These are phyloP conservation scores for Drosophila diplacantha DNA, from an alignment of 2,888 invertebrate species.

Conservation along the genomic window DNA sequence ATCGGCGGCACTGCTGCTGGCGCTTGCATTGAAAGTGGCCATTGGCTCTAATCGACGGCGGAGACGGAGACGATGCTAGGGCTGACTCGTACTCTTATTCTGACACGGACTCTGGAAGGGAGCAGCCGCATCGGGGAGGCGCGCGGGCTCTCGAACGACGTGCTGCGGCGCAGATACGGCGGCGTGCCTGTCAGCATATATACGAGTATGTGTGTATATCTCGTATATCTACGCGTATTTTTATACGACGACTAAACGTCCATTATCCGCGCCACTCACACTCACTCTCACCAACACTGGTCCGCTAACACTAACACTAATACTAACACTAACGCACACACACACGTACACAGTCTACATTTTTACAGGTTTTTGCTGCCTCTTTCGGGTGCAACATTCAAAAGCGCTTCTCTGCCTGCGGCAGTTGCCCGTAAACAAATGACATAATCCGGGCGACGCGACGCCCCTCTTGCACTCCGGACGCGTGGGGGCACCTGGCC, in stretches of 20 bases:
- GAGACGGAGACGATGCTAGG: conserved; percentile 24
- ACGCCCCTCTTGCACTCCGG: conserved; percentile 27
- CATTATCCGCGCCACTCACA: conserved; percentile 53
- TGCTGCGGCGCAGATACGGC: conserved; percentile 24
- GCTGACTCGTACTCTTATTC: background rate
- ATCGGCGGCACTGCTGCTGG: conserved; percentile 58
- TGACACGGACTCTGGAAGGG: conserved; percentile 7
- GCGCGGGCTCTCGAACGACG: conserved; percentile 13
- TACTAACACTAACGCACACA: conserved; percentile 41
- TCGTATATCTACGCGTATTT: conserved; percentile 35
- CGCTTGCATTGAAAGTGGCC: conserved; percentile 70
- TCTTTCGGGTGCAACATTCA: conserved; percentile 57
- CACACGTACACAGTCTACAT: conserved; percentile 58
- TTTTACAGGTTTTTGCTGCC: conserved; percentile 57
- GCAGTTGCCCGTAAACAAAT: conserved; percentile 65
- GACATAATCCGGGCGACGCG: conserved; percentile 67
- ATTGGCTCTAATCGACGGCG: conserved; percentile 46
- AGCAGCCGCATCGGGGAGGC: conserved; percentile 17
- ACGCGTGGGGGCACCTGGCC: conserved; percentile 10
- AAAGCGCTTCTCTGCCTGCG: conserved; percentile 40
- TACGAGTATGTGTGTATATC: conserved; percentile 18
- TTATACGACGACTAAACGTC: conserved; percentile 54
- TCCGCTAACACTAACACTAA: conserved; percentile 26
- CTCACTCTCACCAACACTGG: conserved; percentile 42
- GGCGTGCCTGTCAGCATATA: conserved; percentile 40